Conservation (phyloP, 2,113 vertebrate genomes). For the Tinamus guttatus region DNA sequence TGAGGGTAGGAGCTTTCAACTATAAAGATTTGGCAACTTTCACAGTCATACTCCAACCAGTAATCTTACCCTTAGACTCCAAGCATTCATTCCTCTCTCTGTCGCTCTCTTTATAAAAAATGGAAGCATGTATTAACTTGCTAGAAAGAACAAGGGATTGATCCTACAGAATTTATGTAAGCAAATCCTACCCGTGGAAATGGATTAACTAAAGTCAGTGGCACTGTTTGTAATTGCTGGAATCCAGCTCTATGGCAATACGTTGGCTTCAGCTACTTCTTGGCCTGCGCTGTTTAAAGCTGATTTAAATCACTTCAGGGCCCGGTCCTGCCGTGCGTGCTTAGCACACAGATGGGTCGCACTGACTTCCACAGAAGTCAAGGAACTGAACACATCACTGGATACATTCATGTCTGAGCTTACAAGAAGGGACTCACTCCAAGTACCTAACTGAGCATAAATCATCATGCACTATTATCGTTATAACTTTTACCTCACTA, state of each 20-base stretch:
- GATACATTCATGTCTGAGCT: slow-evolving; percentile 23
- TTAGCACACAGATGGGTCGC: slow-evolving; percentile 46
- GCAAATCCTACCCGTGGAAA: background rate
- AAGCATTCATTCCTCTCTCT: background rate
- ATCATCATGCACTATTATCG: background rate
- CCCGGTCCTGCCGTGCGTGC: slow-evolving; percentile 30
- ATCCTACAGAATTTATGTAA: background rate
- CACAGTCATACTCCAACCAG: background rate
- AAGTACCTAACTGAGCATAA: slow-evolving; percentile 3
- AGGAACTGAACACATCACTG: slow-evolving; percentile 39
- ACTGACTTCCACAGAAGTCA: slow-evolving; percentile 51
- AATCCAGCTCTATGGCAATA: background rate
- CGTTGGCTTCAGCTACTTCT: background rate
- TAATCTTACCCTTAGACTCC: background rate
- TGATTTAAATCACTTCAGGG: background rate
- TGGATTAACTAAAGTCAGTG: background rate
- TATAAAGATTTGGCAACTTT: background rate
- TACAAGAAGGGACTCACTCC: slow-evolving; percentile 13
- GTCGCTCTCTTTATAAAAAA: background rate
- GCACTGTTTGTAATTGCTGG: background rate
- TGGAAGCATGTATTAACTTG: background rate
- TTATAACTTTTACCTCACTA: background rate
- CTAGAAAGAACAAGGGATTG: background rate
- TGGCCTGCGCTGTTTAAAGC: background rate
- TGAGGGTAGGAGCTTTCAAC: background rate